A percentile compares a stretch with the other conserved stretches of the same genome.
Conservation (phyloP, 2,113 vertebrate species). For the Empidonax alnorum region DNA sequence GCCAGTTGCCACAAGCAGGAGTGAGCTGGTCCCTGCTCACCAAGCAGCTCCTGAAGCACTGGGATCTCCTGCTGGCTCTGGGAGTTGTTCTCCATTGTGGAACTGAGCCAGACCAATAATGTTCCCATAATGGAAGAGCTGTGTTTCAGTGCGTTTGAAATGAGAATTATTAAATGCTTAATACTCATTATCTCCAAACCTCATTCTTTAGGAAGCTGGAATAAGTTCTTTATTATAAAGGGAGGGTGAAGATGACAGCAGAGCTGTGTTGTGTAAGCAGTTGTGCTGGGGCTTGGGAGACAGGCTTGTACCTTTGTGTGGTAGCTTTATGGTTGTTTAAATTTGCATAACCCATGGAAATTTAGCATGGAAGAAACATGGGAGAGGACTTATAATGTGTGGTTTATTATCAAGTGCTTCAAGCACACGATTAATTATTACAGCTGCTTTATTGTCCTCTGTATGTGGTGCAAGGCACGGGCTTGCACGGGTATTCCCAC, state of each 20-base stretch:
- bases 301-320: neutral
- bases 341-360: neutral
- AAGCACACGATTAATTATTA: neutral
- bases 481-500: neutral
- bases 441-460: neutral
- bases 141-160: neutral
- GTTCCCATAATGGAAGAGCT: neutral
- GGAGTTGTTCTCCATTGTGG: neutral
- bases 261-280: neutral
- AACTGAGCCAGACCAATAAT: neutral
- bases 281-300: neutral
- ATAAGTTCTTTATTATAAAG: neutral
- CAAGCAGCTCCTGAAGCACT: neutral
- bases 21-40: neutral
- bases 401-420: neutral
- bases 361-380: neutral
- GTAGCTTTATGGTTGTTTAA: neutral
- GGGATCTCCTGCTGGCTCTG: neutral
- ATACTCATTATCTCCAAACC: neutral
- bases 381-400: neutral
- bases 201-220: neutral
- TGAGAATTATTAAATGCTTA: slow-evolving; percentile 25
- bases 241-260: neutral
- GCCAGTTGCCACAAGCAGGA: neutral
- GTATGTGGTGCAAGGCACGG: neutral